Conservation (phyloP, 1,140 invertebrate species). For the Euura lappo region DNA sequence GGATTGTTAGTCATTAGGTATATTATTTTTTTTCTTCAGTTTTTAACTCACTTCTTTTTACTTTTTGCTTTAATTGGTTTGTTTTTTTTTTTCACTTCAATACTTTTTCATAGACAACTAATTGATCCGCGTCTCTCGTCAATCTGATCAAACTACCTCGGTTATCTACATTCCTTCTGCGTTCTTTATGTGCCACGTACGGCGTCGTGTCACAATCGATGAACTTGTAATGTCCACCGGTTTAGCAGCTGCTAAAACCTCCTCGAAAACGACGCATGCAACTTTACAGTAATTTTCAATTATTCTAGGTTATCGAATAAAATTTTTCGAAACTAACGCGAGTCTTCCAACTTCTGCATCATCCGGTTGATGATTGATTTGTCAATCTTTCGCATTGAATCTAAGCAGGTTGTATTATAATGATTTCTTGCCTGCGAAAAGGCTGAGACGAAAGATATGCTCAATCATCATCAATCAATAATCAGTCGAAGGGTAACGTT, state of each 20-base stretch:
- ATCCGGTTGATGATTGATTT: no score
- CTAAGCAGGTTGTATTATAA: no score
- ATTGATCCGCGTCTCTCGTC: not conserved
- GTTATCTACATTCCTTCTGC: not conserved
- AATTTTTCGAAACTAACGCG: no score
- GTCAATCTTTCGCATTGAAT: no score
- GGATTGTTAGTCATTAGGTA: not conserved
- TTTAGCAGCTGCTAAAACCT: not conserved
- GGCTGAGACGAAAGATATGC: no score
- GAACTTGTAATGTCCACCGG: not conserved
- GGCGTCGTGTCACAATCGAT: not conserved
- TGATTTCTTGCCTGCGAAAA: no score
- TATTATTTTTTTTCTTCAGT: constrained; percentile 8
- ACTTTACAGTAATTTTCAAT: no score
- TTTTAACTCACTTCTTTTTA: not conserved
- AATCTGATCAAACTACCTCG: not conserved
- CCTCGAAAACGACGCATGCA: no score
- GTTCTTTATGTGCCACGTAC: not conserved
- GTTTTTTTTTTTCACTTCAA: not conserved
- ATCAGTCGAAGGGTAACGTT: not conserved
- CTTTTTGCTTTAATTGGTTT: not conserved
- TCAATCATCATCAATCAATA: no score
- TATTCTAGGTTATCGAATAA: no score
- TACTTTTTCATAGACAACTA: not conserved
- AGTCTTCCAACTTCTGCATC: no score